Percentiles rank a stretch among this genome's conserved stretches.
Evolutionary conservation across 2,113 vertebrate species (phyloP).

Genomic region (Saguinus midas): DNA sequence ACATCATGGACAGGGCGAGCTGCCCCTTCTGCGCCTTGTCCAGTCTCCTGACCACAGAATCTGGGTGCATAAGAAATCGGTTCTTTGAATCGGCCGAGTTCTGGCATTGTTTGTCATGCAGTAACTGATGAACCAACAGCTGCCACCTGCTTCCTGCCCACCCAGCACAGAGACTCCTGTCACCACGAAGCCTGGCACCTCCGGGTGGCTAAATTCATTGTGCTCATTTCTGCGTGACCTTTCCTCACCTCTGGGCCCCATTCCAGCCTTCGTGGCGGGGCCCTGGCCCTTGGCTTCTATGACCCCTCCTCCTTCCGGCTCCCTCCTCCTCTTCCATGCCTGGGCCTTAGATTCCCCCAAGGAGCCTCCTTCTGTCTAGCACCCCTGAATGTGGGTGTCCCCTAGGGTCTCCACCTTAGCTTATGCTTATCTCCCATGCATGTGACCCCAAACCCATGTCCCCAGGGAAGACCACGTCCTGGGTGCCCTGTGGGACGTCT

Average conservation of each 20-base stretch:
- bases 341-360: not conserved
- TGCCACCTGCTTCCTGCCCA: not conserved
- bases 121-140: not conserved
- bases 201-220: not conserved
- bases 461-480: fast-evolving
- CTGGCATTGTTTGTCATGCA: not conserved
- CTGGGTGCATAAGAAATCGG: fast-evolving
- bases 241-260: not conserved
- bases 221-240: not conserved
- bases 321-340: not conserved
- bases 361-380: not conserved
- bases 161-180: not conserved
- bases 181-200: not conserved
- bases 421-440: not conserved
- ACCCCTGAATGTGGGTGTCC: not conserved
- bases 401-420: not conserved
- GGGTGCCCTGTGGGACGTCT: too few relatives aligned
- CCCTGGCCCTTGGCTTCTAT: not conserved
- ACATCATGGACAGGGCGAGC: not conserved
- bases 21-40: not conserved
- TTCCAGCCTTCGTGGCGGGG: not conserved
- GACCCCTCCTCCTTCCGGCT: not conserved
- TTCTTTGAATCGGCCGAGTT: not conserved
- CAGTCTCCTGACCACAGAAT: not conserved
- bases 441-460: not conserved